A percentile compares a stretch with the other conserved stretches of the same genome.
Conservation (phyloP, 30 jellyfish, hydroid and myxozoan genomes). For the Aurelia coerulea region DNA sequence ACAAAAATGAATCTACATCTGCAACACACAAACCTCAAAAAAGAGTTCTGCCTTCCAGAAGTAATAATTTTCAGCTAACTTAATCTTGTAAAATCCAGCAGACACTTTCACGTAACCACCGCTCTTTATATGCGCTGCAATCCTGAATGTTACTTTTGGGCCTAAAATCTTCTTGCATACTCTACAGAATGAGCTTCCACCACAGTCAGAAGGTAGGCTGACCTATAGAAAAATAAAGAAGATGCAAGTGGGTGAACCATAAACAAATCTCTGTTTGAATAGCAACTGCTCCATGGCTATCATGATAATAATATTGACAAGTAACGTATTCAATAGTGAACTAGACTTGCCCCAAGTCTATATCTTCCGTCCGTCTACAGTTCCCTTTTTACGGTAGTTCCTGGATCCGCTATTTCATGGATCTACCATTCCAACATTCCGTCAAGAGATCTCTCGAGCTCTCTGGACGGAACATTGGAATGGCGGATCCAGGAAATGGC, state of each 20-base stretch:
- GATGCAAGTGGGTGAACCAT: background rate
- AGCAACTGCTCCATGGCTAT: too few relatives aligned
- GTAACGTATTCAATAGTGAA: too few relatives aligned
- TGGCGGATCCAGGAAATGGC: too few relatives aligned
- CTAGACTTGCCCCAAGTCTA: too few relatives aligned
- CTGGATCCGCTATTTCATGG: too few relatives aligned
- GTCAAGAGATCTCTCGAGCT: too few relatives aligned
- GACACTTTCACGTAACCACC: constrained; percentile 78
- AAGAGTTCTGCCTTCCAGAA: constrained; percentile 79
- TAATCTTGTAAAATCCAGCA: constrained; percentile 90
- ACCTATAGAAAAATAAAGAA: constrained; percentile 55
- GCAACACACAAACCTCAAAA: constrained; percentile 74
- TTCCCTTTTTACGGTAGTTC: too few relatives aligned
- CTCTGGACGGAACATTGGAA: too few relatives aligned
- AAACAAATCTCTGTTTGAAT: background rate
- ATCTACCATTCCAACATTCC: too few relatives aligned
- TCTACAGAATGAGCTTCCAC: constrained; percentile 89
- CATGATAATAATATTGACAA: too few relatives aligned
- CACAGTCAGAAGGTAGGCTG: constrained; percentile 90
- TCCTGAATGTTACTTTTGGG: constrained; percentile 84
- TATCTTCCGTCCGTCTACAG: too few relatives aligned
- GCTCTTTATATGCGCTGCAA: constrained; percentile 64
- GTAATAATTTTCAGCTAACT: constrained; percentile 60
- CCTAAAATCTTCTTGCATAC: constrained; percentile 85
- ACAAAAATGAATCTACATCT: too few relatives aligned